Evolutionary conservation across 2,888 invertebrate genomes (phyloP).

Genomic region (Drosophila suboccidentalis): DNA sequence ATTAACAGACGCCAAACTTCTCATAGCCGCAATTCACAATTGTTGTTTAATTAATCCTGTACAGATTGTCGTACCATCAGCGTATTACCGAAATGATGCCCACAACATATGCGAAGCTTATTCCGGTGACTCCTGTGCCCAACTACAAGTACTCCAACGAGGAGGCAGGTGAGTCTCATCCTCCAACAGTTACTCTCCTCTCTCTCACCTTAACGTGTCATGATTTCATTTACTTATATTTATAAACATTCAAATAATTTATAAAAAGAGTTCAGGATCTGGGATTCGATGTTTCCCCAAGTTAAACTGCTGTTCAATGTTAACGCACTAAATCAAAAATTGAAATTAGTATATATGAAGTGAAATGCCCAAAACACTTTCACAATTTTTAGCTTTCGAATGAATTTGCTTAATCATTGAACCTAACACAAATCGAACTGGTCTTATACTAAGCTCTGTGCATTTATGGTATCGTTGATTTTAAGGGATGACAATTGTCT

Average conservation of each 20-base stretch:
- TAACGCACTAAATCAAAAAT: not conserved
- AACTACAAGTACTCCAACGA: slow-evolving; percentile 96
- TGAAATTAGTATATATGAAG: not conserved
- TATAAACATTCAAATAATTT: too few species aligned
- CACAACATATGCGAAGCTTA: slow-evolving; percentile 92
- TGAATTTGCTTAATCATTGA: too few species aligned
- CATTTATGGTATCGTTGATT: too few species aligned
- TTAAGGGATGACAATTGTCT: too few species aligned
- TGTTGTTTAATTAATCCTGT: not conserved
- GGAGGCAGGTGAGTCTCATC: slow-evolving; percentile 91
- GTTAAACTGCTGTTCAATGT: not conserved
- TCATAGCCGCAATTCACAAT: not conserved
- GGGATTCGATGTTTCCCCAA: not conserved
- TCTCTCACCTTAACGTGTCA: not conserved
- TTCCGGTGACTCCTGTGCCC: slow-evolving; percentile 94
- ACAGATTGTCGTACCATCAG: slow-evolving; percentile 96
- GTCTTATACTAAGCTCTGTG: too few species aligned
- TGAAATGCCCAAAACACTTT: too few species aligned
- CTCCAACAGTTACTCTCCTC: not conserved
- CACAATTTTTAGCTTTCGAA: too few species aligned
- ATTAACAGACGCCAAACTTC: not conserved
- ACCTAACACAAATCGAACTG: too few species aligned
- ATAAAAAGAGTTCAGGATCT: too few species aligned
- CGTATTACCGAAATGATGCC: slow-evolving; percentile 97
- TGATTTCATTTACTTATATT: not conserved